Evolutionary conservation across 2,797 vertebrate species (phyloP).

Genomic region (Macrochelys suwanniensis): DNA sequence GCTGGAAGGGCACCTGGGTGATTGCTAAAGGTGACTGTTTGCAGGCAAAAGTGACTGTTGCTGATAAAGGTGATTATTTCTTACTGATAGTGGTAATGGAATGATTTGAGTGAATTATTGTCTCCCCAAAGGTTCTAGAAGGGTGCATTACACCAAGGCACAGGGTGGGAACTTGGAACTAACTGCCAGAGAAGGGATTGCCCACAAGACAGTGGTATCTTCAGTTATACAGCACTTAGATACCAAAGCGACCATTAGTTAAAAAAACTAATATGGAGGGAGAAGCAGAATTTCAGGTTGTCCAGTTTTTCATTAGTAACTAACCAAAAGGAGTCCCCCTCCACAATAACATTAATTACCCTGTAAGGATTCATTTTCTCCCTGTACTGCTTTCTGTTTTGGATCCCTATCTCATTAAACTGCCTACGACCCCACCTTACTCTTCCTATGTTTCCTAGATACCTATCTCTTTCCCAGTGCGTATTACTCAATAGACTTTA

Average conservation of each 20-base stretch:
- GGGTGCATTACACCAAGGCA: not conserved
- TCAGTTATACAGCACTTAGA: not conserved
- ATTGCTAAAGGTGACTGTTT: not conserved
- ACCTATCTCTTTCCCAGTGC: not conserved
- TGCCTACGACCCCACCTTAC: fast-evolving
- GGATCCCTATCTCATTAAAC: not conserved
- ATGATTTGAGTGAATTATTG: not conserved
- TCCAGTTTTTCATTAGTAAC: not conserved
- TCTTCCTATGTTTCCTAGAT: not conserved
- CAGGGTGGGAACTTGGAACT: not conserved
- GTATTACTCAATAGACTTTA: not conserved
- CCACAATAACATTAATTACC: not conserved
- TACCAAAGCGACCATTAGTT: not conserved
- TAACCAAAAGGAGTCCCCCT: not conserved
- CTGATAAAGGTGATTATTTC: not conserved
- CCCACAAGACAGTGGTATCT: not conserved
- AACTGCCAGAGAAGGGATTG: not conserved
- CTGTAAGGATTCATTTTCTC: not conserved
- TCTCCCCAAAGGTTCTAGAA: not conserved
- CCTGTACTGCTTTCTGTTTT: not conserved
- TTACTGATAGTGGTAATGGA: not conserved
- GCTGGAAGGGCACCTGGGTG: not conserved
- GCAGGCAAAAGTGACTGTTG: not conserved
- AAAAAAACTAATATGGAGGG: not conserved
- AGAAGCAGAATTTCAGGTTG: not conserved